Evolutionary conservation across 2,797 vertebrate genomes (phyloP), one percentile per base, ranked within the genome.

Genomic region (Clarias fuscus): DNA sequence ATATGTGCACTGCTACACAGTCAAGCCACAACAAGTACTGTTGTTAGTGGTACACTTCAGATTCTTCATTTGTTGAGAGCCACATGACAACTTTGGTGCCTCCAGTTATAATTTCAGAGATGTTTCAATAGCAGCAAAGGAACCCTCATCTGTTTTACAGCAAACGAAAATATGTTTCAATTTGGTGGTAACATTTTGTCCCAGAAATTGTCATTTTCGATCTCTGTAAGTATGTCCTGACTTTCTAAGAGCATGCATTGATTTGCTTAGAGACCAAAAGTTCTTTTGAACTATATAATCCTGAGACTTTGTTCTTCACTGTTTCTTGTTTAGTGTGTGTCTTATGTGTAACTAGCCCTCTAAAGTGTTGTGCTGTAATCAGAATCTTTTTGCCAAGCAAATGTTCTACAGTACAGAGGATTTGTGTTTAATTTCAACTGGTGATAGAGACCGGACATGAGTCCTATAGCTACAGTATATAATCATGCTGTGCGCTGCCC

Each of bases 1-100:
- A 82, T 86, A 48, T 73, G 78, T 81, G 33, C 30, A 79, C 48
- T 59, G 53, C 76, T 80, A n/a, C 78, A 80, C 37, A 64, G 61
- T 64, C 14, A 80, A 80, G 59, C 78, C 78, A 27, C 78, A 81
- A n/a, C 14, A 82, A 82, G 79, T 82, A 82, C 67, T 68, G 61
- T 43, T 82, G 79, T 67, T 43, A 53, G 40, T 68, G 79, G 79
- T 67, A 53, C 17, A 53, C 15, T 53, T 53, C n/a, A 68, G 43
- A 59, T 59, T 83, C 30, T 68, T 83, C 14, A 58, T n/a, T 61
- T 61, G 67, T 73, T 43, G 33, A 43, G 67, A 61, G 37, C 56
- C 56, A 72, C 17, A 71, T 56, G 61, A 68, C 37, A 70, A 70
- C 53, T 37, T 15, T 59, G 11, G 18, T 70, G 53, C 82, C 82